These are phyloP conservation scores for Natrix natrix DNA, from an alignment of 2,797 vertebrate species.

Conservation along the genomic window DNA sequence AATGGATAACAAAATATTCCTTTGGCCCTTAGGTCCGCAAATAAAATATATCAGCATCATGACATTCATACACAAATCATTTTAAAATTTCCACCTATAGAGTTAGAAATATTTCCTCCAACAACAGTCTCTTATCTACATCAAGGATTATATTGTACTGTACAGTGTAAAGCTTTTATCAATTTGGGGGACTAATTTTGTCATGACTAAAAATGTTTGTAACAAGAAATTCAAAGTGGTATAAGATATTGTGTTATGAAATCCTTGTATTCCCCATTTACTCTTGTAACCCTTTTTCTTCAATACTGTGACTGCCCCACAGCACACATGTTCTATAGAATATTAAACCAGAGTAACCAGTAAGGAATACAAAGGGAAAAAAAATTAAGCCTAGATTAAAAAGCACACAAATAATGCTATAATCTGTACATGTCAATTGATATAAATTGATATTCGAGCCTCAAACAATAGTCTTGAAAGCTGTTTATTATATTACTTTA, in stretches of 20 bases:
- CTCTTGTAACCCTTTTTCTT: slow-evolving; percentile 65
- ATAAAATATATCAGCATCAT: slow-evolving; percentile 21
- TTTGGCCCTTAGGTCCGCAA: slow-evolving; percentile 34
- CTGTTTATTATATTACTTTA: not conserved
- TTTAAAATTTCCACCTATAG: slow-evolving; percentile 18
- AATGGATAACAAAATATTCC: slow-evolving; percentile 45
- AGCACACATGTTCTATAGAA: slow-evolving; percentile 31
- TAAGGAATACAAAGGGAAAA: not conserved
- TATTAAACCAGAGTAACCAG: slow-evolving; percentile 28
- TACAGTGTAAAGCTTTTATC: slow-evolving; percentile 45
- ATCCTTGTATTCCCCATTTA: slow-evolving; percentile 65
- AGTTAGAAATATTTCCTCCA: slow-evolving; percentile 20
- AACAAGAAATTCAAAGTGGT: slow-evolving; percentile 57
- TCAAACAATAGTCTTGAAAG: not conserved
- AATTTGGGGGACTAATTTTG: slow-evolving; percentile 42
- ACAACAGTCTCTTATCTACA: slow-evolving; percentile 17
- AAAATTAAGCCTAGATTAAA: rapidly evolving
- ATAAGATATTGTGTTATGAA: slow-evolving; percentile 59
- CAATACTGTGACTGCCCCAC: slow-evolving; percentile 52
- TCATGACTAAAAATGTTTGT: slow-evolving; percentile 64
- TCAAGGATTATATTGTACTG: slow-evolving; percentile 26
- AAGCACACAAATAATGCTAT: rapidly evolving
- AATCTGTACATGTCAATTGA: rapidly evolving
- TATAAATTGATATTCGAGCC: not conserved
- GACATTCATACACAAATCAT: slow-evolving; percentile 26